phyloP scores from a whole-genome alignment of 2,797 vertebrate species.

The Natrix natrix region DNA sequence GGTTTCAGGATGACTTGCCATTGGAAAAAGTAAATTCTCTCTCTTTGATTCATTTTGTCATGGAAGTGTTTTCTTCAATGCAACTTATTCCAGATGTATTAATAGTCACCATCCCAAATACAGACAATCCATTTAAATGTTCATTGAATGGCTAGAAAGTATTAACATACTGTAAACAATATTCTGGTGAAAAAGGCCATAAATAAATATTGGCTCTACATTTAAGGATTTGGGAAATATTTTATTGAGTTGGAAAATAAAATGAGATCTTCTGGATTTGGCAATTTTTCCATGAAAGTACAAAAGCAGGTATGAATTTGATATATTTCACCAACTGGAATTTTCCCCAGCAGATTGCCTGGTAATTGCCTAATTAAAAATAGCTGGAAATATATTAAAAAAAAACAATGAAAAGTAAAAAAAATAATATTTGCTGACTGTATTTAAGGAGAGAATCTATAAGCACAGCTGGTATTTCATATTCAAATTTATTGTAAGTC shows the following conservation, averaged over 20 bases:
- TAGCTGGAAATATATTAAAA: slow-evolving; percentile 9
- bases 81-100: background rate
- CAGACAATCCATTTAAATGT: background rate
- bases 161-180: background rate
- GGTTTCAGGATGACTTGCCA: background rate
- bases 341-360: slow-evolving; percentile 2
- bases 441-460: slow-evolving; percentile 18
- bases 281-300: background rate
- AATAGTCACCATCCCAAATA: background rate
- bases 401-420: background rate
- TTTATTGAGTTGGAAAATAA: background rate
- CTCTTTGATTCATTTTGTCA: background rate
- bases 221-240: background rate
- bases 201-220: background rate
- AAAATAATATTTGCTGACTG: slow-evolving; percentile 4
- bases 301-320: slow-evolving; percentile 8
- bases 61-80: background rate
- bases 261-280: background rate
- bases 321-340: background rate
- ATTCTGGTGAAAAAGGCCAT: background rate
- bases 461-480: background rate
- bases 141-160: background rate
- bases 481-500: background rate
- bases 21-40: background rate
- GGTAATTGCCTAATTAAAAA: slow-evolving; percentile 17